phyloP scores from a whole-genome alignment of 2,797 vertebrate genomes.

The Lithobates sylvaticus region DNA sequence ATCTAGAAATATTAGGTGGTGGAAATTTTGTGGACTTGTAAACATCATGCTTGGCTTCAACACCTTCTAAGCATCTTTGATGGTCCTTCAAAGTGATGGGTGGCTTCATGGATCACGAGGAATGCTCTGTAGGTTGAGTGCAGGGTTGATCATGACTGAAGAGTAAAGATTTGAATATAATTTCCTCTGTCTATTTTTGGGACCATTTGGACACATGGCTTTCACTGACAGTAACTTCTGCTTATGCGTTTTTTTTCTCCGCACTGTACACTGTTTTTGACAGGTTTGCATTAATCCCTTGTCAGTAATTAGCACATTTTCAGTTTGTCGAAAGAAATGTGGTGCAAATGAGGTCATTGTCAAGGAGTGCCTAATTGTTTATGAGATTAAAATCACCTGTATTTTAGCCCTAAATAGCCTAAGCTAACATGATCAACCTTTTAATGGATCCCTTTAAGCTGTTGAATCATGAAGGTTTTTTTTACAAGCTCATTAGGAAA shows the following conservation, averaged over 20 bases:
- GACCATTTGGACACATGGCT: background rate
- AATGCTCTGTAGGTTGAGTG: background rate
- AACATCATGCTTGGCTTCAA: no score
- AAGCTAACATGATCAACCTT: background rate
- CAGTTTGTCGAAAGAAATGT: background rate
- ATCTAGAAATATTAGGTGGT: no score
- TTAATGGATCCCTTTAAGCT: background rate
- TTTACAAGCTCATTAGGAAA: background rate
- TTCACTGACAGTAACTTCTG: no score
- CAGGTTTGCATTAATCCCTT: background rate
- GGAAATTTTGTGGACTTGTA: no score
- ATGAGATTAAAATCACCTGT: background rate
- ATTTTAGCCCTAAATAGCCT: background rate
- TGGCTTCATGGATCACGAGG: background rate
- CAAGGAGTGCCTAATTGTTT: background rate
- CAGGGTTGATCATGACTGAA: background rate
- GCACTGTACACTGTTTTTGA: background rate
- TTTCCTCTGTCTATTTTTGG: background rate
- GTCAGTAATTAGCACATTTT: background rate
- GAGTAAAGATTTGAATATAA: background rate
- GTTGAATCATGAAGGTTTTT: background rate
- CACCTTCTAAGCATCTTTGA: background rate
- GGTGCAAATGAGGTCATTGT: background rate
- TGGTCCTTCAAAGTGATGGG: background rate
- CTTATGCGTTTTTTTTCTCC: background rate